Conservation (phyloP, 1,140 invertebrate genomes). For the Scylla paramamosain region DNA sequence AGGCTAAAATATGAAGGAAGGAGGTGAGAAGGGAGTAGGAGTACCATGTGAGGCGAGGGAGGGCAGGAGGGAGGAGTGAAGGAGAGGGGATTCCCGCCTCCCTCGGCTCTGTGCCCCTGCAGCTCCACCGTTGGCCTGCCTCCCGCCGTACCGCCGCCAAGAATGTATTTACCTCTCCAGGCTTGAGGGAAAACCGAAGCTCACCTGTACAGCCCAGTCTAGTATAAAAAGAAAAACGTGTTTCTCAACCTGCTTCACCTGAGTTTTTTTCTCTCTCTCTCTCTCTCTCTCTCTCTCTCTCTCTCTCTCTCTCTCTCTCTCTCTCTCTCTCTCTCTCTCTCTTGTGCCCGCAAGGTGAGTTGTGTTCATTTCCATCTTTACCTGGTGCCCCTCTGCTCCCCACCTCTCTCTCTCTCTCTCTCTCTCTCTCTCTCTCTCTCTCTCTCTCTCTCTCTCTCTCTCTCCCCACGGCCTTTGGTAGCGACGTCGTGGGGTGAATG, state of each 20-base stretch:
- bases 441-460: no score
- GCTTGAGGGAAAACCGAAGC: not conserved
- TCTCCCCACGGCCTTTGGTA: no score
- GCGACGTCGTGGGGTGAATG: no score
- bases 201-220: not conserved
- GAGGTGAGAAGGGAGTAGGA: slow-evolving; percentile 18
- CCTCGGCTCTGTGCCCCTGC: not conserved
- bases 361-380: no score
- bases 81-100: not conserved
- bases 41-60: not conserved
- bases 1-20: not conserved
- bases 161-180: not conserved
- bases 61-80: slow-evolving; percentile 8
- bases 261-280: no score
- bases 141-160: not conserved
- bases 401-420: no score
- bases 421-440: no score
- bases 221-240: not conserved
- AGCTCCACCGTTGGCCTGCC: not conserved
- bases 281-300: no score
- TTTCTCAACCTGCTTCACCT: not conserved
- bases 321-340: no score
- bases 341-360: no score
- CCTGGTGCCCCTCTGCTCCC: no score
- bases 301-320: no score